A percentile compares a stretch with the other conserved stretches of the same genome.
These are phyloP conservation scores for Stenolophus ochropezus DNA, from an alignment of 2,888 invertebrate species.

Conservation along the genomic window DNA sequence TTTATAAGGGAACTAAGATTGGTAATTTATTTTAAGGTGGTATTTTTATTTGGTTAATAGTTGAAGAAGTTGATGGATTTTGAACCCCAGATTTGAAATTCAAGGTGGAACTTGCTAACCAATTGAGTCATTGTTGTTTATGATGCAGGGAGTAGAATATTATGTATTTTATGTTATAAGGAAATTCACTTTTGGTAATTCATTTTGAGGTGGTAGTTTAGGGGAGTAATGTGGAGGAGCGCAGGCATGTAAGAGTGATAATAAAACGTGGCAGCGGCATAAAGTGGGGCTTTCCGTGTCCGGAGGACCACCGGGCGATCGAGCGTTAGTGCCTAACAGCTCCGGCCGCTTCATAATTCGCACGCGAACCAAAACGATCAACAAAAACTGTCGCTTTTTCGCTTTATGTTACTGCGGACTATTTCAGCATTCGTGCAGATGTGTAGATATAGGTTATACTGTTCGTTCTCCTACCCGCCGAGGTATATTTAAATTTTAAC, in stretches of 20 bases:
- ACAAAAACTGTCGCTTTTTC: constrained; percentile 49
- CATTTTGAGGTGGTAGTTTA: background rate
- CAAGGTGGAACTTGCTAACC: too few relatives aligned
- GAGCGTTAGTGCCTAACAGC: constrained; percentile 22
- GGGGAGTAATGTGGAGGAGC: background rate
- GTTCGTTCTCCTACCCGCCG: background rate
- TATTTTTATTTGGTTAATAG: too few relatives aligned
- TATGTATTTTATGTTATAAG: background rate
- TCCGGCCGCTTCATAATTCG: constrained; percentile 40
- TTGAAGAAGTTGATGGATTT: too few relatives aligned
- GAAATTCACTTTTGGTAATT: background rate
- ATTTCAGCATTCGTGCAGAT: constrained; percentile 46
- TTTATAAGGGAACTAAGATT: too few relatives aligned
- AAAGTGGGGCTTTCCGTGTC: constrained; percentile 10
- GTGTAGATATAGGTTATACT: constrained; percentile 28
- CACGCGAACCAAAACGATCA: constrained; percentile 53
- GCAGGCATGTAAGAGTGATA: constrained; percentile 36
- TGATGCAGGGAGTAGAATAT: too few relatives aligned
- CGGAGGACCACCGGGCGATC: constrained; percentile 32
- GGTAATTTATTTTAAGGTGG: too few relatives aligned
- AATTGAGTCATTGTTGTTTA: too few relatives aligned
- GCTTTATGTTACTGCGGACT: constrained; percentile 49
- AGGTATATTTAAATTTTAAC: constrained; percentile 34
- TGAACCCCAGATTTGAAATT: too few relatives aligned
- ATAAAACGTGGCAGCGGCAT: constrained; percentile 6